phyloP scores from a whole-genome alignment of 1,140 invertebrate genomes.

The Achroia grisella region DNA sequence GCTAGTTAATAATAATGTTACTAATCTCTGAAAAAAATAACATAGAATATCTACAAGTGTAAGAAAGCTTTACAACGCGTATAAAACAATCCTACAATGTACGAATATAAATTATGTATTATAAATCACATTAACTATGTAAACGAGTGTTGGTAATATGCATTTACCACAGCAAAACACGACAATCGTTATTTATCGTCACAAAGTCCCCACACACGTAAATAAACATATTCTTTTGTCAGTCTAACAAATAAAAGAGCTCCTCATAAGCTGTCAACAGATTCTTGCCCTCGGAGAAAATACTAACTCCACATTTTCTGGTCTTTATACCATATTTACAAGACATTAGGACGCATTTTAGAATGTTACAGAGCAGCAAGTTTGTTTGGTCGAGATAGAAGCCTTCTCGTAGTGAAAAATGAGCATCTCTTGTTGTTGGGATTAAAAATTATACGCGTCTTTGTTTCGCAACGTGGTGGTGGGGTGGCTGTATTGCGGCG shows the following conservation, averaged over 20 bases:
- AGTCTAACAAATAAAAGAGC: constrained; percentile 25
- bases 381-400: constrained; percentile 1
- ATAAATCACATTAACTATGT: no score
- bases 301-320: not conserved
- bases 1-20: no score
- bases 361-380: not conserved
- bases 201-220: not conserved
- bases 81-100: no score
- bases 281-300: constrained; percentile 10
- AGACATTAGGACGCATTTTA: constrained; percentile 7
- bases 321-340: not conserved
- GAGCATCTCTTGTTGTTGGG: constrained; percentile 49
- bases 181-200: no score
- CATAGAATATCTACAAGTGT: no score
- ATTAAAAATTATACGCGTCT: constrained; percentile 57
- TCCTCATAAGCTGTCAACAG: constrained; percentile 33
- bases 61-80: no score
- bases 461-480: constrained; percentile 24
- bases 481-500: not conserved
- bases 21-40: no score
- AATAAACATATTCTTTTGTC: constrained; percentile 10
- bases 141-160: no score
- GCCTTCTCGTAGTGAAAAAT: constrained; percentile 45
- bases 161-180: no score
- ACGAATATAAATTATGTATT: no score